Base-by-base conservation (phyloP, 2,797 vertebrate genomes). In the Knipowitschia caucasica region DNA sequence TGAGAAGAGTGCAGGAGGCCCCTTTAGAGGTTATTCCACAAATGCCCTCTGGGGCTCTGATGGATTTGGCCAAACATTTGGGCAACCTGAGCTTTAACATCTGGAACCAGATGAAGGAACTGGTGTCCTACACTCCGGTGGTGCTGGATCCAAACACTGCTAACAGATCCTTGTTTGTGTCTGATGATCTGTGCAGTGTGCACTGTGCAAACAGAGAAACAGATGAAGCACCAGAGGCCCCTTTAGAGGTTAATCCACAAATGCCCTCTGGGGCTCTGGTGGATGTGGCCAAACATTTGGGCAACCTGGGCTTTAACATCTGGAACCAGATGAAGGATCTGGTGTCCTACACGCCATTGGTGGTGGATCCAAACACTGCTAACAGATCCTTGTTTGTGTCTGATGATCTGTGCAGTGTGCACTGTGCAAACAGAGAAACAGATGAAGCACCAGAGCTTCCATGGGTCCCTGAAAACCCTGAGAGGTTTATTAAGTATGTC, bases 301-400 rank as follows among this genome's bases (percentile, higher is more conserved):
- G 52, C 38, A 62, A 54, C 51, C 44, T 62, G 59, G 3, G 3
- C 42, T 42, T 34, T 43, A 54, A 47, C 30, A 36, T 56, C 53
- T 63, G 60, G 53, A 50, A 17, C 30, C 17, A 43, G 23, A 62
- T 56, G 53, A 44, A 30, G 45, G 20, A 23, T 2, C 18, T 29
- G 30, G 38, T 50, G 35, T 20, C 5, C 18, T 46, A 24, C 51
- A 14, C 7, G 33, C 50, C 59, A 40, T 26, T 54, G n/a, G 4
- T 62, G 14, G 44, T 55, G 52, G 24, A 44, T 15, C 24, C 14
- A 15, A 44, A 26, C 14, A 44, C 2, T 2, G 14, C 2, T 4
- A n/a, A 0, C 0, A 8, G 3, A 2, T 25, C 6, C 31, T 46
- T n/a, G n/a, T n/a, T n/a, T n/a, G n/a, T n/a, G 18, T 60, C 56